Percentiles rank a stretch among this genome's conserved stretches.
Conservation (phyloP, 2,797 vertebrate genomes). For the Arremon brunneinucha region DNA sequence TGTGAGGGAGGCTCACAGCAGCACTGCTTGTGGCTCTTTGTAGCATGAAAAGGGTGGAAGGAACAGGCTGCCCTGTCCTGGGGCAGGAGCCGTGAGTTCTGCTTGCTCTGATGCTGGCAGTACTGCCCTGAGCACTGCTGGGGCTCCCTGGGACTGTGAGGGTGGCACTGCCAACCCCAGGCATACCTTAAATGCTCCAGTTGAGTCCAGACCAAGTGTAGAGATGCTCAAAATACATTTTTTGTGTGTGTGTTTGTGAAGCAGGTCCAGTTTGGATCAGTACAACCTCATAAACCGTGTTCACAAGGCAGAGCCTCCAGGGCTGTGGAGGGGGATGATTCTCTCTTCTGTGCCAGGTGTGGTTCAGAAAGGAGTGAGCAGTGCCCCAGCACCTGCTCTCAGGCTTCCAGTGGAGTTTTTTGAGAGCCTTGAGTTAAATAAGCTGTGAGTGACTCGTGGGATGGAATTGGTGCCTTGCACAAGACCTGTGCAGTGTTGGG, state of each 20-base stretch:
- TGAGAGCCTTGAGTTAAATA: background rate
- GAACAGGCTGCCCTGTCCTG: background rate
- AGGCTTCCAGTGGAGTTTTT: background rate
- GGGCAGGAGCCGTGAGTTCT: background rate
- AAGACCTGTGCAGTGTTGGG: background rate
- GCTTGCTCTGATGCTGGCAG: background rate
- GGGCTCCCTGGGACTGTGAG: rapidly evolving
- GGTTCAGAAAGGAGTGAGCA: background rate
- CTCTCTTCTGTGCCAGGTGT: background rate
- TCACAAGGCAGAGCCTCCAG: background rate
- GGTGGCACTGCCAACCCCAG: background rate
- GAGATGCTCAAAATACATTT: background rate
- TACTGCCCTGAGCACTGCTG: background rate
- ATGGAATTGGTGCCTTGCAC: background rate
- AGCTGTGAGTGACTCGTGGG: background rate
- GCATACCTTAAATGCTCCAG: background rate
- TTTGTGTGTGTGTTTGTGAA: background rate
- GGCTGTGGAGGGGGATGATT: background rate
- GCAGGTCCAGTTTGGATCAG: background rate
- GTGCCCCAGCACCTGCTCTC: background rate
- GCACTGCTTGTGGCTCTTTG: background rate
- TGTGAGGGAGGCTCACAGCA: rapidly evolving
- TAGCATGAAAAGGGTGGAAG: background rate
- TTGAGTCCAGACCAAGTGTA: background rate
- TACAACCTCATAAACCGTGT: background rate